These are phyloP conservation scores for Trissolcus japonicus DNA, from an alignment of 2,888 invertebrate species.

Conservation along the genomic window DNA sequence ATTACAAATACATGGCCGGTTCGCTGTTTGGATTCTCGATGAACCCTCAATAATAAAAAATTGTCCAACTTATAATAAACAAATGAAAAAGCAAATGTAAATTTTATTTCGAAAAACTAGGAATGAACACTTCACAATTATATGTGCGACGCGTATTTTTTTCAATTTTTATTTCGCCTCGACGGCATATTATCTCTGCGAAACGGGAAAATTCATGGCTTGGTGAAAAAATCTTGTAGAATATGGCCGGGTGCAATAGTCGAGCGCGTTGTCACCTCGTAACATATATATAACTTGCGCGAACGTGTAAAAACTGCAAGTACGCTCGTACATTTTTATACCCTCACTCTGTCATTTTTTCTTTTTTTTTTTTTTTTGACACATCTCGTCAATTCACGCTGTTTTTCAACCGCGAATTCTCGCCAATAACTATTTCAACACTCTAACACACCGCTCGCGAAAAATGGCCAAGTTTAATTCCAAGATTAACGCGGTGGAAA, in stretches of 20 bases:
- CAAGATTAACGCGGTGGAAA: slow-evolving; percentile 40
- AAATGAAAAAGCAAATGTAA: background rate
- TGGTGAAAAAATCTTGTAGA: slow-evolving; percentile 39
- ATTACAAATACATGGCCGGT: no score
- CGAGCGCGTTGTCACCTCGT: slow-evolving; percentile 54
- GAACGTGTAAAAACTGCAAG: slow-evolving; percentile 8
- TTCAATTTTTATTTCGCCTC: slow-evolving; percentile 38
- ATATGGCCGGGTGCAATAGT: slow-evolving; percentile 34
- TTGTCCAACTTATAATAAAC: no score
- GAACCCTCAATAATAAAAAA: no score
- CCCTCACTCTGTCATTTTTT: background rate
- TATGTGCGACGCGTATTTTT: slow-evolving; percentile 17
- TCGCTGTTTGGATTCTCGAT: no score
- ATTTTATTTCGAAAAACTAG: slow-evolving; percentile 37
- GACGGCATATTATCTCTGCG: slow-evolving; percentile 42
- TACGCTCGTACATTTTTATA: slow-evolving; percentile 3
- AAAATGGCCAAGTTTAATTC: slow-evolving; percentile 35
- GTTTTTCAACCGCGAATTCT: slow-evolving; percentile 27
- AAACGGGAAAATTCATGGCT: slow-evolving; percentile 35
- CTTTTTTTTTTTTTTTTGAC: slow-evolving; percentile 5
- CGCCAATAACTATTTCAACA: slow-evolving; percentile 35
- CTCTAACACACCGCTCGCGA: slow-evolving; percentile 21
- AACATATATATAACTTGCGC: slow-evolving; percentile 32
- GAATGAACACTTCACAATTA: slow-evolving; percentile 23
- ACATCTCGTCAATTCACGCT: slow-evolving; percentile 3